Evolutionary conservation across 2,888 invertebrate genomes (phyloP).

Genomic region (Brenthis hecate): DNA sequence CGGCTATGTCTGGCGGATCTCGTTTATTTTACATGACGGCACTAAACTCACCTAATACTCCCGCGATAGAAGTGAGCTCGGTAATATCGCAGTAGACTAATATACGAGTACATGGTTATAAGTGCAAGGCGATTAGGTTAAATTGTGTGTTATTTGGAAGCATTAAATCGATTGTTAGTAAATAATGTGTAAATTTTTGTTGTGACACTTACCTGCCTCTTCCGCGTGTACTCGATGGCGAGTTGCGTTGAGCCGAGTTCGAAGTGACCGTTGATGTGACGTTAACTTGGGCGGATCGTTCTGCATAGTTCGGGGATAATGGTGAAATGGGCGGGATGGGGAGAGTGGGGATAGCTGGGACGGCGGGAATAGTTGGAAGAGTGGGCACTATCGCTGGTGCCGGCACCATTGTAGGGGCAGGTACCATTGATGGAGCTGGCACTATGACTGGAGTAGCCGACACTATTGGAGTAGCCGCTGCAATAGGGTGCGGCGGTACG

Average conservation of each 20-base stretch:
- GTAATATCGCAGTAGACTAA: not conserved
- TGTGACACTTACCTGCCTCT: slow-evolving; percentile 7
- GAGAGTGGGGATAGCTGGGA: not conserved
- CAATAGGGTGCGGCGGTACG: not conserved
- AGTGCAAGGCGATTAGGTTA: slow-evolving; percentile 10
- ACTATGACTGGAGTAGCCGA: not conserved
- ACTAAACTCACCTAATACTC: slow-evolving; percentile 9
- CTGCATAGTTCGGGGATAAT: not conserved
- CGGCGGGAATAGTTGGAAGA: not conserved
- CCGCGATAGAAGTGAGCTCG: not conserved
- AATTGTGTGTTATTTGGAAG: slow-evolving; percentile 7
- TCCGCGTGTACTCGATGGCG: not conserved
- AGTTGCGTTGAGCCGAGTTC: not conserved
- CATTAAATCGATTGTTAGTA: not conserved
- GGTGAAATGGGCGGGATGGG: not conserved
- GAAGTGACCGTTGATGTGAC: not conserved
- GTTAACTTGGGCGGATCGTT: not conserved
- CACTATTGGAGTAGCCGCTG: not conserved
- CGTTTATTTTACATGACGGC: not conserved
- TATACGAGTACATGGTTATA: not conserved
- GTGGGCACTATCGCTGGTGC: slow-evolving; percentile 1
- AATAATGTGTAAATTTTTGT: not conserved
- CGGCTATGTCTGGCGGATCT: not conserved
- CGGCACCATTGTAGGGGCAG: not conserved
- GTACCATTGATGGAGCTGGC: not conserved